Conservation (phyloP, 53 echinoderm and acorn worm species). For the Hippasteria phrygiana region DNA sequence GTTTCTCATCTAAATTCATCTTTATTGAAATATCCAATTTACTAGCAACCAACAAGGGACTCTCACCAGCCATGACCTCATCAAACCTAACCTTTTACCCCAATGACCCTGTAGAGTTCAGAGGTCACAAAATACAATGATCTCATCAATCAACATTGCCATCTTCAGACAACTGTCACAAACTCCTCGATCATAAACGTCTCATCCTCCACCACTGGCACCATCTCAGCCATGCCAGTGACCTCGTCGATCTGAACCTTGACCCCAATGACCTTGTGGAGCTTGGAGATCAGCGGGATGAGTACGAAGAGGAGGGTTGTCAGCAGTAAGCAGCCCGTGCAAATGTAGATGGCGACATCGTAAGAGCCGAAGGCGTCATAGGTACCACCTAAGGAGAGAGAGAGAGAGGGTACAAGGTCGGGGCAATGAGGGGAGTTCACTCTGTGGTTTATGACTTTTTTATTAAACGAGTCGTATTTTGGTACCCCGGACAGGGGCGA, state of each 20-base stretch:
- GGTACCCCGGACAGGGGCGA: no score
- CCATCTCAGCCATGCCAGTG: slow-evolving; percentile 37
- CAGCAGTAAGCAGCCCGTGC: slow-evolving; percentile 42
- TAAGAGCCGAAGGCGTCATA: slow-evolving; percentile 47
- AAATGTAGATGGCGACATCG: slow-evolving; percentile 42
- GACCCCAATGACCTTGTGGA: slow-evolving; percentile 36
- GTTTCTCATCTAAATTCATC: no score
- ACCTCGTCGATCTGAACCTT: slow-evolving; percentile 30
- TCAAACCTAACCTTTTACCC: no score
- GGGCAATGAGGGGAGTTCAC: no score
- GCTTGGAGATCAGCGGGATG: slow-evolving; percentile 28
- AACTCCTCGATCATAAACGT: slow-evolving; percentile 33
- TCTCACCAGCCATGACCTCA: no score
- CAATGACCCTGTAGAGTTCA: background rate
- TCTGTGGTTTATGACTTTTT: no score
- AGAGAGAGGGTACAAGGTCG: background rate
- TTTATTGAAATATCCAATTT: no score
- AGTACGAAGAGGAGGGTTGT: slow-evolving; percentile 13
- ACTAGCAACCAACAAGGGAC: no score
- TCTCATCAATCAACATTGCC: background rate
- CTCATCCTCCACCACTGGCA: slow-evolving; percentile 37
- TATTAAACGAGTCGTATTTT: no score
- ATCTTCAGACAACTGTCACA: slow-evolving; percentile 23
- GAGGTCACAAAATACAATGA: background rate
- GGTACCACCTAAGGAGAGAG: slow-evolving; percentile 15